A percentile compares a stretch with the other conserved stretches of the same genome.
These are phyloP conservation scores for Bufo gargarizans DNA, from an alignment of 2,113 vertebrate species.

Conservation along the genomic window DNA sequence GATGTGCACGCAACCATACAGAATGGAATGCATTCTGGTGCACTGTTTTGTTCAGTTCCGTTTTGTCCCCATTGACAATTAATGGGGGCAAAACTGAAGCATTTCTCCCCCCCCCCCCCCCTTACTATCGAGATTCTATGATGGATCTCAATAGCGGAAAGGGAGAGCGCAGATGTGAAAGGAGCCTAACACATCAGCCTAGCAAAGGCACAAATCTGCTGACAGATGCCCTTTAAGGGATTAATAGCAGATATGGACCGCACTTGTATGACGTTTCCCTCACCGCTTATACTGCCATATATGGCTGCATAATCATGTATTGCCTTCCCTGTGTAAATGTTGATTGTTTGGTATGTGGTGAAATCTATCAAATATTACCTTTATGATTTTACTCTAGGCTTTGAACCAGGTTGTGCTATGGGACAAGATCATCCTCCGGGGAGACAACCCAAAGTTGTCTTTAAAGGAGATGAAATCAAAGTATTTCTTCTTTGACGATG, in stretches of 20 bases:
- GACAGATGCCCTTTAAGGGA: not conserved
- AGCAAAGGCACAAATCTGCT: too few species aligned
- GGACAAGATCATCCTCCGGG: constrained; percentile 95
- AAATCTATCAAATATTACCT: constrained; percentile 36
- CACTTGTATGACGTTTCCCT: not conserved
- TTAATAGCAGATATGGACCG: not conserved
- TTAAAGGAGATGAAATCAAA: constrained; percentile 94
- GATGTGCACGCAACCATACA: too few species aligned
- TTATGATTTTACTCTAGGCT: constrained; percentile 73
- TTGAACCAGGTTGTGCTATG: constrained; percentile 97
- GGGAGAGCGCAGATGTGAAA: too few species aligned
- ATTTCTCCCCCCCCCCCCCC: too few species aligned
- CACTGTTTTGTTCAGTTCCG: too few species aligned
- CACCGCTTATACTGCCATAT: not conserved
- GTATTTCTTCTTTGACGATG: constrained; percentile 98
- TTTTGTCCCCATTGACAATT: too few species aligned
- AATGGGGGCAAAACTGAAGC: too few species aligned
- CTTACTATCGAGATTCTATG: too few species aligned
- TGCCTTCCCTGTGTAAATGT: not conserved
- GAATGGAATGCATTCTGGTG: too few species aligned
- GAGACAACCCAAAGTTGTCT: constrained; percentile 87
- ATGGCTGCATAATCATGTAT: not conserved
- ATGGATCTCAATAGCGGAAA: too few species aligned
- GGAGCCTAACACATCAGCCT: too few species aligned
- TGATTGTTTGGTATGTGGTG: not conserved